Evolutionary conservation across 2,797 vertebrate species (phyloP), one percentile per base, ranked within the genome.

Genomic region (Kryptopterus vitreolus): DNA sequence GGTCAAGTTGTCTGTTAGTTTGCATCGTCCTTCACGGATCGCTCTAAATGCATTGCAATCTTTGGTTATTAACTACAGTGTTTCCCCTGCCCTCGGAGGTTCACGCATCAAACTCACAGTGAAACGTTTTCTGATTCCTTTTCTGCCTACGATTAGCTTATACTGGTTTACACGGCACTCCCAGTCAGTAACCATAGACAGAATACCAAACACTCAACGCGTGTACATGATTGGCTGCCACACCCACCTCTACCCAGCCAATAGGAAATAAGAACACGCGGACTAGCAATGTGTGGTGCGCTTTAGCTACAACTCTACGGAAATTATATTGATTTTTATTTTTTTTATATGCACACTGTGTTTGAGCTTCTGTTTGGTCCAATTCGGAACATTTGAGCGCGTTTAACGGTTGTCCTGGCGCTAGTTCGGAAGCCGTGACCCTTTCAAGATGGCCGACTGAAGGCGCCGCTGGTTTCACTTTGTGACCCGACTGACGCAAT

Each of bases 371-470:
- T 24, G 29, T 55, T 72, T 55, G 20, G 10, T 71, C 16, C 3
- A 16, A 72, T 5, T 35, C 2, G 1, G 0, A 11, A 12, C 38
- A 43, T 43, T 43, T 4, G 26, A 71, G 29, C 10, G 10, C 22
- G 18, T 0, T n/a, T 9, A 52, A n/a, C 3, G 18, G 18, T 8
- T 3, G 69, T 31, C 10, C 16, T 69, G 18, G 15, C 4, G 26
- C 16, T 69, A 29, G 24, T 10, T 38, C 58, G 9, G 0, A 58
- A 15, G 15, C 9, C 1, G 12, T 59, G 55, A 74, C 72, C 55
- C 35, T 29, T 46, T 59, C 72, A 74, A 74, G 72, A 74, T 74
- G 72, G 72, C 55, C 0, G 55, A 46, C 72, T 46, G 8, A 38
- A 3, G 15, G 35, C 4, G 35, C 15, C n/a, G 9, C 9, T 22